Base-by-base conservation (phyloP, 2,113 vertebrate genomes). In the Delphinus delphis region DNA sequence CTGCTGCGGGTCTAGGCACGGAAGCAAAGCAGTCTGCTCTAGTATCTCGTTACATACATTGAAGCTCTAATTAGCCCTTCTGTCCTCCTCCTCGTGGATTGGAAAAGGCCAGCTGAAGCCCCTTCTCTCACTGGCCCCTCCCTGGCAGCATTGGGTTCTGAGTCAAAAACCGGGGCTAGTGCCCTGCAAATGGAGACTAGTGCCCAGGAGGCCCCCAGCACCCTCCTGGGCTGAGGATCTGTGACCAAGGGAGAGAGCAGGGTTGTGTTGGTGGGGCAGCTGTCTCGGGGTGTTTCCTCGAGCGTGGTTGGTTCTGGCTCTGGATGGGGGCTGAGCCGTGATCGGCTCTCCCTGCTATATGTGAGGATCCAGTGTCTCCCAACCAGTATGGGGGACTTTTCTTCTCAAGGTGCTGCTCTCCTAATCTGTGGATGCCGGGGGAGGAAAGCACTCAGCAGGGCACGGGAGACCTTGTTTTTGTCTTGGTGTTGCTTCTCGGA, bases 361-460 rank as follows among this genome's bases (percentile, higher is more conserved):
- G 2, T 63, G 20, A 76, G 26, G 25, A 1, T 41, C 62, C 47
- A 68, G 31, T 6, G 20, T 74, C 33, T 28, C 44, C 36, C 4
- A 2, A 2, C 33, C 25, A 1, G 53, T 6, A 53, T 5, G 4
- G 76, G 76, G 36, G 17, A 12, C n/a, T 12, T 85, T 47, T 18
- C 21, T 36, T 28, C 41, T 88, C 26, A 3, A 28, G 62, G 23
- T 12, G 44, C 92, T 21, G 18, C 44, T n/a, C 10, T 11, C 31
- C 41, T 17, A 6, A 3, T 25, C 83, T 28, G 36, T 28, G 33
- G 73, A 9, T 9, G 47, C 0, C 0, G 47, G 20, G 14, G 9
- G 13, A 23, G 3, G 60, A 7, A 15, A 70, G 8, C 13, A 17
- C 44, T n/a, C 26, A 4, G 44, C 71, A 26, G 41, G 33, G 28